These are phyloP conservation scores for Prosopocoilus inquinatus DNA, from an alignment of 2,888 invertebrate genomes.

Conservation along the genomic window DNA sequence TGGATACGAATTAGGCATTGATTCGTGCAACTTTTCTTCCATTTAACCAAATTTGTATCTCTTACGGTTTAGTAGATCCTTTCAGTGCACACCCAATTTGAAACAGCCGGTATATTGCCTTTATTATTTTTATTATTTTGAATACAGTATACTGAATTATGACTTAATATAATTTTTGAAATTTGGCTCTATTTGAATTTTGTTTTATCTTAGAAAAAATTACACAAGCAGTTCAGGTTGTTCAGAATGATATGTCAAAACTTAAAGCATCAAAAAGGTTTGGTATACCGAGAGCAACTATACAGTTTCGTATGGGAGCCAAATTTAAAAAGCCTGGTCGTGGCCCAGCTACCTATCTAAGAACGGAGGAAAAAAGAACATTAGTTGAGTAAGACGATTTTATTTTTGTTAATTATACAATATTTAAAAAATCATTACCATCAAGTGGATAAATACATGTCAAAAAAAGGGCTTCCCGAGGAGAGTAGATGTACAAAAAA, in stretches of 20 bases:
- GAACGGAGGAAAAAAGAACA: background rate
- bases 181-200: background rate
- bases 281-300: too few species aligned
- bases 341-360: too few species aligned
- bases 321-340: too few species aligned
- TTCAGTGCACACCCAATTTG: too few species aligned
- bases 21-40: too few species aligned
- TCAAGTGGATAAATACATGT: slow-evolving; percentile 9
- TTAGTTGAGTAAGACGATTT: background rate
- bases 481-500: slow-evolving; percentile 8
- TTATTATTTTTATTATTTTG: too few species aligned
- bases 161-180: too few species aligned
- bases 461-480: slow-evolving; percentile 12
- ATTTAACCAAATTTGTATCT: too few species aligned
- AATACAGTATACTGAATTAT: too few species aligned
- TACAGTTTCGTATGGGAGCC: background rate
- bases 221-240: background rate
- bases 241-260: slow-evolving; percentile 1
- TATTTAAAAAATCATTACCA: background rate
- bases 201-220: background rate
- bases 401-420: background rate
- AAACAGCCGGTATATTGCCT: too few species aligned
- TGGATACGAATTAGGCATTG: too few species aligned
- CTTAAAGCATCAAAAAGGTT: background rate
- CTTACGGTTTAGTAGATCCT: too few species aligned